phyloP scores from a whole-genome alignment of 2,888 invertebrate species.

The Ophion ellenae region DNA sequence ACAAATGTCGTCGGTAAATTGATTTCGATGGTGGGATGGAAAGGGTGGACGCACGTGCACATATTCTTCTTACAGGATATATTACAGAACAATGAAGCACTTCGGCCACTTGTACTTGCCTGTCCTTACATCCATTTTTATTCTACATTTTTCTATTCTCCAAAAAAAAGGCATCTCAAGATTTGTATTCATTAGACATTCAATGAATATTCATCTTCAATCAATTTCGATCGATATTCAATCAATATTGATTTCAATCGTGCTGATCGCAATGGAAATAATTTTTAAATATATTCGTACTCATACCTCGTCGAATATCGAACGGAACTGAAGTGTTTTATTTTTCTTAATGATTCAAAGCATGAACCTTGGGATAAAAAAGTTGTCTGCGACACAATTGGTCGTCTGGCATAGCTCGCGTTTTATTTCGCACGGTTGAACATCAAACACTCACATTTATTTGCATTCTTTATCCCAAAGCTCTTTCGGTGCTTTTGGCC shows the following conservation, averaged over 20 bases:
- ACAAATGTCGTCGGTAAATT: slow-evolving; percentile 63
- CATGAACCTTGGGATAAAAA: no score
- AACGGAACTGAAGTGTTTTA: no score
- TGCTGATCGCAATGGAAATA: no score
- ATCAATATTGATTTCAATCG: no score
- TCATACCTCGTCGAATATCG: no score
- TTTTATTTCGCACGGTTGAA: slow-evolving; percentile 45
- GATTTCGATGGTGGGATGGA: slow-evolving; percentile 51
- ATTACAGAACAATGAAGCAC: slow-evolving; percentile 24
- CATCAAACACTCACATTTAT: slow-evolving; percentile 35
- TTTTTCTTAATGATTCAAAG: no score
- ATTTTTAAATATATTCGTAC: no score
- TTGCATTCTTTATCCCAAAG: slow-evolving; percentile 22
- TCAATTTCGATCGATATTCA: no score
- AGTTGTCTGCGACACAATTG: neutral
- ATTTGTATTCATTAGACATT: neutral
- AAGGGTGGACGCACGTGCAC: slow-evolving; percentile 44
- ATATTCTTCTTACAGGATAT: slow-evolving; percentile 32
- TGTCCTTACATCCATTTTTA: slow-evolving; percentile 50
- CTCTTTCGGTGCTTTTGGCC: slow-evolving; percentile 15
- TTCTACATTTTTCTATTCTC: neutral
- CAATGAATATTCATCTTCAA: no score
- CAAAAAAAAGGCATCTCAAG: no score
- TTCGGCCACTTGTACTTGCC: slow-evolving; percentile 41
- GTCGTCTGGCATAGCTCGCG: slow-evolving; percentile 23